A percentile compares a stretch with the other conserved stretches of the same genome.
phyloP scores from a whole-genome alignment of 2,888 invertebrate species.

The Pyralis farinalis region DNA sequence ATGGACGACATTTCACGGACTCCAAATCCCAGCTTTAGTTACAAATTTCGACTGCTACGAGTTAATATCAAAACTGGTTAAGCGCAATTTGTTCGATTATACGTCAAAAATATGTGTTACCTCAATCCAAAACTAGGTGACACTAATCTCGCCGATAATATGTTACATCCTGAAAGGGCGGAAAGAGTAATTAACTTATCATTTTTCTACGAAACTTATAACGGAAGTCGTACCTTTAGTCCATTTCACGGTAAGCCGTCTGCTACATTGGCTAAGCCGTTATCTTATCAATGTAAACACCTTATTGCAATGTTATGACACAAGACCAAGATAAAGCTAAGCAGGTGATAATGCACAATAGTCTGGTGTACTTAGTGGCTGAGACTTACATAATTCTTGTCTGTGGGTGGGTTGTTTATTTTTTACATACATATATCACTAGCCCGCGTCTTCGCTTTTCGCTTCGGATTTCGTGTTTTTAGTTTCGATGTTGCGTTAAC shows the following conservation, averaged over 20 bases:
- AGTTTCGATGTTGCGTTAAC: no score
- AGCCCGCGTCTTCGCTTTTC: no score
- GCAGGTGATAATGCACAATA: constrained; percentile 9
- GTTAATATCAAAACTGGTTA: no score
- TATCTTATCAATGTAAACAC: constrained; percentile 20
- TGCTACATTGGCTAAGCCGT: constrained; percentile 3
- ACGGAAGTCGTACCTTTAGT: neutral
- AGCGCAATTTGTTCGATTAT: no score
- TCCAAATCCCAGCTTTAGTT: no score
- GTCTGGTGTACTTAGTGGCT: constrained; percentile 7
- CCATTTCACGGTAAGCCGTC: neutral
- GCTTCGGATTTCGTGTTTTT: no score
- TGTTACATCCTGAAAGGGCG: neutral
- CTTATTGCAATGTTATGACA: constrained; percentile 22
- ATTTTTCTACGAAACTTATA: neutral
- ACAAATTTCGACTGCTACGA: no score
- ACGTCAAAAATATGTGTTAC: no score
- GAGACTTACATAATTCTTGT: no score
- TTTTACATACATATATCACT: no score
- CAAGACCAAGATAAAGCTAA: constrained; percentile 12
- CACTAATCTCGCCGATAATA: neutral
- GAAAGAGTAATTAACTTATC: neutral
- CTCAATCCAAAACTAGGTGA: neutral
- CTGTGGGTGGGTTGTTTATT: no score
- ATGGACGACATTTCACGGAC: no score